These are phyloP conservation scores for Marmota flaviventris DNA, from an alignment of 2,113 vertebrate genomes.

Conservation along the genomic window DNA sequence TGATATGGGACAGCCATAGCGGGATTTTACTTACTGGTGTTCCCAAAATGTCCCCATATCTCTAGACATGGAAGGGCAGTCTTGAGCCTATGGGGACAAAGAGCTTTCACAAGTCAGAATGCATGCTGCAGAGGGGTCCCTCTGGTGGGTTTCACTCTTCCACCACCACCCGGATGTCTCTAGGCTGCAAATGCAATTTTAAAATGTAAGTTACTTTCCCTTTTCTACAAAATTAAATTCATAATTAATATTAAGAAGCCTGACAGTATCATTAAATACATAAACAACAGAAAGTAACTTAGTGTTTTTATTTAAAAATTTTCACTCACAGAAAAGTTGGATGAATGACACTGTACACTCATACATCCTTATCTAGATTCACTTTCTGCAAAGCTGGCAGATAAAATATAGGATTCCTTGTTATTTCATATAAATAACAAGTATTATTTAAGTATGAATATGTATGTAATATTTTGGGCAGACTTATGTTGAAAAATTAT, in stretches of 20 bases:
- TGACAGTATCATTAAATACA: background rate
- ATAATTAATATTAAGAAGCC: background rate
- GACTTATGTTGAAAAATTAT: background rate
- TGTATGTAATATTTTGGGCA: background rate
- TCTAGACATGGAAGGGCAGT: background rate
- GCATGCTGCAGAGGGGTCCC: background rate
- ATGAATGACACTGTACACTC: background rate
- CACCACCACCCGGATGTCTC: background rate
- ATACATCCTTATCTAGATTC: background rate
- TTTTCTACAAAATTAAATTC: background rate
- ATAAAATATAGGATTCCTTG: background rate
- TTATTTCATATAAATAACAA: slow-evolving; percentile 24
- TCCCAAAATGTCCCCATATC: background rate
- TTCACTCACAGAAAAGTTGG: slow-evolving; percentile 20
- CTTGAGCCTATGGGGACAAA: background rate
- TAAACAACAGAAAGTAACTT: background rate
- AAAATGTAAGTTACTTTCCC: background rate
- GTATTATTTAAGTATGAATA: background rate
- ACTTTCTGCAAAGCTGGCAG: background rate
- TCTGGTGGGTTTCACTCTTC: background rate
- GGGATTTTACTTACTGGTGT: rapidly evolving
- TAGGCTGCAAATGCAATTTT: background rate
- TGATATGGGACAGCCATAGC: no score
- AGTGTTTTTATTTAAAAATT: background rate
- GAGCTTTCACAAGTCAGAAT: background rate